Evolutionary conservation across 2,888 invertebrate species (phyloP).

Genomic region (Oxytorus armatus): DNA sequence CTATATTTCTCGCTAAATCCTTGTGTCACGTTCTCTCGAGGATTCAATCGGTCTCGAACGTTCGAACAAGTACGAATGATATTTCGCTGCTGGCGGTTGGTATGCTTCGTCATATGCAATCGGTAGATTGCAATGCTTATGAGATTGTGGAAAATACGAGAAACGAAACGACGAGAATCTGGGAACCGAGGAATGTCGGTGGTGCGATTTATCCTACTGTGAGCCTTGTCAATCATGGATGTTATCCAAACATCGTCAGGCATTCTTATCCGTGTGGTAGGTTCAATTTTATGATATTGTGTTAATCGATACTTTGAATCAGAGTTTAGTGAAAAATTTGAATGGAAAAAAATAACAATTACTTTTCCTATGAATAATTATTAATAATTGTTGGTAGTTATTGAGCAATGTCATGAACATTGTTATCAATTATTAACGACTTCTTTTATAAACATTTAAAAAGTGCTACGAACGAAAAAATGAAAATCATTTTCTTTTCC

Average conservation of each 20-base stretch:
- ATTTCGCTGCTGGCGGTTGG: slow-evolving; percentile 78
- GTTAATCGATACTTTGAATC: no score
- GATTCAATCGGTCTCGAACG: slow-evolving; percentile 63
- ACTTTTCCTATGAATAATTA: no score
- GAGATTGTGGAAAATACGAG: slow-evolving; percentile 83
- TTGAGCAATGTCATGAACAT: no score
- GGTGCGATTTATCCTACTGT: slow-evolving; percentile 85
- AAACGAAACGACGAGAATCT: slow-evolving; percentile 74
- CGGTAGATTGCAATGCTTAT: slow-evolving; percentile 85
- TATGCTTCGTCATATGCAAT: slow-evolving; percentile 83
- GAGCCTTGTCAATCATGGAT: slow-evolving; percentile 85
- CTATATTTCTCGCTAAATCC: slow-evolving; percentile 83
- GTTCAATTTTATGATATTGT: not conserved
- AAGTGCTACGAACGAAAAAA: no score
- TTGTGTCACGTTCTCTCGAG: slow-evolving; percentile 76
- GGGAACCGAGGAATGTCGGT: slow-evolving; percentile 82
- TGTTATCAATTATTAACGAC: no score
- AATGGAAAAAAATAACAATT: no score
- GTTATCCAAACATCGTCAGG: slow-evolving; percentile 84
- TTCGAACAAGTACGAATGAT: slow-evolving; percentile 68
- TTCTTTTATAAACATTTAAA: no score
- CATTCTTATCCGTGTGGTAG: slow-evolving; percentile 81
- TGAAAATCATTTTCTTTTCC: no score
- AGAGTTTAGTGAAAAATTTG: no score
- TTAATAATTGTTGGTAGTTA: no score